Base-by-base conservation (phyloP, 2,888 invertebrate species). In the Atrina japonica region DNA sequence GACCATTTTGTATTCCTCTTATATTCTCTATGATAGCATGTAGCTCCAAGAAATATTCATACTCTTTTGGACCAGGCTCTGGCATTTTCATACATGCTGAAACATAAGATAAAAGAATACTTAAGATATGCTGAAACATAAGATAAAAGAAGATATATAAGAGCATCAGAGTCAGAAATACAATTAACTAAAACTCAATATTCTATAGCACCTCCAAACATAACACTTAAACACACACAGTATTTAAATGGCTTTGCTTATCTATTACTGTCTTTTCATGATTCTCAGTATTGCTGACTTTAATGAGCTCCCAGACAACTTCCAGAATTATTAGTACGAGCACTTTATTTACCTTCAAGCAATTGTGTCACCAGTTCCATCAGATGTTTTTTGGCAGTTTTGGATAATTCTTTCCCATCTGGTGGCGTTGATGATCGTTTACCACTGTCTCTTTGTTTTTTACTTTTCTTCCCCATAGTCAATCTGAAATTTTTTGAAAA, bases 271-370 rank as follows among this genome's bases (percentile, higher is more conserved):
- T n/a, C n/a, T n/a, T n/a, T n/a, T n/a, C n/a, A n/a, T n/a, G n/a
- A n/a, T n/a, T n/a, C n/a, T n/a, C n/a, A n/a, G n/a, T n/a, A n/a
- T n/a, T n/a, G n/a, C n/a, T n/a, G n/a, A n/a, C n/a, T n/a, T n/a
- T n/a, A n/a, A n/a, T n/a, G n/a, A n/a, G n/a, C n/a, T n/a, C n/a
- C n/a, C n/a, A n/a, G n/a, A n/a, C n/a, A n/a, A n/a, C n/a, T n/a
- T n/a, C n/a, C n/a, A n/a, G n/a, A n/a, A n/a, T n/a, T n/a, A n/a
- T n/a, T n/a, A n/a, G n/a, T n/a, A n/a, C n/a, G n/a, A n/a, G n/a
- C n/a, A n/a, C n/a, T 60, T 27, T 7, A 77, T 81, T 78, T 83
- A 89, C 89, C 83, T 68, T 88, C 87, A 14, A 88, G 69, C 3
- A 89, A 75, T 50, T 77, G 75, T 59, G 81, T 84, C 29, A 83